Conservation (phyloP, 2,797 vertebrate species). For the Glyptemys insculpta region DNA sequence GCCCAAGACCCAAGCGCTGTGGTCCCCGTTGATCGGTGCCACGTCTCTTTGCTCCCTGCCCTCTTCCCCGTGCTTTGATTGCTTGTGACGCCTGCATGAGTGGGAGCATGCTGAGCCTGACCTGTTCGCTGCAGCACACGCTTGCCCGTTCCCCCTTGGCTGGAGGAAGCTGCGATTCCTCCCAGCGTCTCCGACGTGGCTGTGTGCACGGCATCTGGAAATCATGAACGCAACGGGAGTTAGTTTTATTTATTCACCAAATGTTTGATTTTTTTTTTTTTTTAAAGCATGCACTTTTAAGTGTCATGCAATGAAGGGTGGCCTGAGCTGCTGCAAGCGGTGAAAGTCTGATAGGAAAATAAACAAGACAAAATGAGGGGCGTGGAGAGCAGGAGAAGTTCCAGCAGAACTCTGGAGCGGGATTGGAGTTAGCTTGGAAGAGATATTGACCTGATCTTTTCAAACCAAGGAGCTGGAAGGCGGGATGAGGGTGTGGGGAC, state of each 20-base stretch:
- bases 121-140: fast-evolving
- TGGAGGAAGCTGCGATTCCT: neutral
- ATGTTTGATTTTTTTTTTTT: neutral
- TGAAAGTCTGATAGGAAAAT: neutral
- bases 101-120: neutral
- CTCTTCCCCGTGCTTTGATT: neutral
- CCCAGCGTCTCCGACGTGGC: neutral
- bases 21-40: too few species aligned
- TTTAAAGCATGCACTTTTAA: neutral
- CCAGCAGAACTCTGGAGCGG: neutral
- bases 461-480: neutral
- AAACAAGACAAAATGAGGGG: neutral
- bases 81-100: fast-evolving
- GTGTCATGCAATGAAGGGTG: neutral
- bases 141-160: fast-evolving
- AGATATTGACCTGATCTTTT: neutral
- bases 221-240: neutral
- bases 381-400: neutral
- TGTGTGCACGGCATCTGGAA: neutral
- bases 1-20: neutral
- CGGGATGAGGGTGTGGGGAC: neutral
- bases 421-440: neutral
- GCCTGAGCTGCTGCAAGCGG: neutral
- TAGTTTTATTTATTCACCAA: neutral
- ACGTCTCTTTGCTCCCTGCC: neutral